Evolutionary conservation across 2,113 vertebrate species (phyloP), one percentile per base, ranked within the genome.

Genomic region (Syngnathus floridae): DNA sequence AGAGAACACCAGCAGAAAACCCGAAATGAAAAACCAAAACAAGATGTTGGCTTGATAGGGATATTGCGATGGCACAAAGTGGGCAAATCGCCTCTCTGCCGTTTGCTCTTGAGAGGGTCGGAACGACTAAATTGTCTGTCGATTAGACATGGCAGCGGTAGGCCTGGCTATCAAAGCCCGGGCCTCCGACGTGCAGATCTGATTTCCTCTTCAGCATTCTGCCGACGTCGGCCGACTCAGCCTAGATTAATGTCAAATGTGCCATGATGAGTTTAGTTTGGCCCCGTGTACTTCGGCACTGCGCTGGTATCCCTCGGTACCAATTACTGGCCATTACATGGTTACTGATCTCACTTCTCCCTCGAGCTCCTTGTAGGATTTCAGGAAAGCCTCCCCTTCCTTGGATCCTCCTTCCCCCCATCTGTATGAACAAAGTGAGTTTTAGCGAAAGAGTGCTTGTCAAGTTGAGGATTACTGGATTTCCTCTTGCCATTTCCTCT

Each of bases 311-410:
- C 90, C 87, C 88, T 85, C 40, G 86, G 87, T 84, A 90, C 85
- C 88, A 88, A 90, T 90, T 90, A 90, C 88, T 84, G 73, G 81
- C 86, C 87, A 90, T 91, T 90, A 90, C 84, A 84, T 90, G 86
- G 88, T 89, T 90, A 88, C 86, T 90, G 88, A 90, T 88, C 88
- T 88, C 85, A 86, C 85, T 82, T 83, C 73, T 85, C 79, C 78
- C 78, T 76, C 80, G 59, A 85, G 76, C 76, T 73, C 88, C 82
- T 80, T 73, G 84, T 78, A 83, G 83, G 81, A 84, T 90, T 89
- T 88, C 76, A 88, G 80, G 82, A 87, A 86, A 85, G 79, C 82
- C 72, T 78, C 74, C 78, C 63, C 74, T 78, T 84, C 84, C 83
- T 88, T 80, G 76, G 79, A 85, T 88, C 88, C 26, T 84, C 36